Percentiles rank a stretch among this genome's conserved stretches.
These are phyloP conservation scores for Hestina assimilis DNA, from an alignment of 1,140 invertebrate genomes.

Conservation along the genomic window DNA sequence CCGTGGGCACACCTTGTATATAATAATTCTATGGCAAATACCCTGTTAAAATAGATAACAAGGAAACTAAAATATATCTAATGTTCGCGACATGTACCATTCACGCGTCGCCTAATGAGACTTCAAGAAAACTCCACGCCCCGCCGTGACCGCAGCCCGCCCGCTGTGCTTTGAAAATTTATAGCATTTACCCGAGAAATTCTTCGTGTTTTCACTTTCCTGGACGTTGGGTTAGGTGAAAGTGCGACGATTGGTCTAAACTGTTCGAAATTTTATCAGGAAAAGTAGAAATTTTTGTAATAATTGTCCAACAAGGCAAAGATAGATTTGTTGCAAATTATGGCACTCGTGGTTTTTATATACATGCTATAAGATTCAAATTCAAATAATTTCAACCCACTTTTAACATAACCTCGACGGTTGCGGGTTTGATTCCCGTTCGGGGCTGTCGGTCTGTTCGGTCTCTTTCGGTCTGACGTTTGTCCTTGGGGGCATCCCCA, in stretches of 20 bases:
- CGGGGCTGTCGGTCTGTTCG: too few relatives aligned
- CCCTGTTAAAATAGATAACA: neutral
- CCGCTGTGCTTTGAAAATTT: conserved; percentile 2
- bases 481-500: too few relatives aligned
- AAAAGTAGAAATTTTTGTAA: too few relatives aligned
- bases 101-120: conserved; percentile 5
- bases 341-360: neutral
- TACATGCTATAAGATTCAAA: too few relatives aligned
- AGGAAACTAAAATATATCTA: neutral
- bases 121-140: conserved; percentile 10
- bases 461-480: too few relatives aligned
- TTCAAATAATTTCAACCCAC: too few relatives aligned
- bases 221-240: neutral
- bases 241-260: neutral
- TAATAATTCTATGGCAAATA: neutral
- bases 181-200: conserved; percentile 9
- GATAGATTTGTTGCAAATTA: neutral
- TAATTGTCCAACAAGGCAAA: too few relatives aligned
- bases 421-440: neutral
- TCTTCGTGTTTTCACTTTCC: neutral
- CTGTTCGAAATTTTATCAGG: too few relatives aligned
- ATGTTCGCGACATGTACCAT: neutral
- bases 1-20: too few relatives aligned
- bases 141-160: neutral
- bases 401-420: neutral